These are phyloP conservation scores for Dendrocincla fuliginosa DNA, from an alignment of 2,797 vertebrate genomes.

Conservation along the genomic window DNA sequence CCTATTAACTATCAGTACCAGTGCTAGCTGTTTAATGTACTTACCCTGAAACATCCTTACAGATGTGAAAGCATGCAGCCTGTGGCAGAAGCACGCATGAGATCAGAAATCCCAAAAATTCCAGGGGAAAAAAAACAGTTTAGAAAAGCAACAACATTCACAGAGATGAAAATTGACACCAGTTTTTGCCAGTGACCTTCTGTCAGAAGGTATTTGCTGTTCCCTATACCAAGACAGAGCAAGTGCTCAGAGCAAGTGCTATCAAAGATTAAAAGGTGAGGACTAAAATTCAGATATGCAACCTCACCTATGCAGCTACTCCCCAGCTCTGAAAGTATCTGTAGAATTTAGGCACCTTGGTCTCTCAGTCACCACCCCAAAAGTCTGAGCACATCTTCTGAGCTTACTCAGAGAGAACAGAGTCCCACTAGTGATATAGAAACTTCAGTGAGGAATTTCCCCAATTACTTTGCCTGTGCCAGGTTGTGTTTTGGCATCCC, in stretches of 20 bases:
- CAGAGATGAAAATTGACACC: neutral
- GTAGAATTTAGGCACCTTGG: neutral
- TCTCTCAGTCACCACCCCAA: neutral
- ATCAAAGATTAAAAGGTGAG: neutral
- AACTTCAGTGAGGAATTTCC: neutral
- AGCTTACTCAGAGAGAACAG: neutral
- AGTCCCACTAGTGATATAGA: neutral
- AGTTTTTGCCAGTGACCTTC: neutral
- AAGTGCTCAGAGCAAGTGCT: too few species aligned
- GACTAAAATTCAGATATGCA: neutral
- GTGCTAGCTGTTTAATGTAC: neutral
- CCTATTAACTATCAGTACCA: neutral
- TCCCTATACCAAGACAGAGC: neutral
- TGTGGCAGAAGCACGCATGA: neutral
- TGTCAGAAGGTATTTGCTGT: neutral
- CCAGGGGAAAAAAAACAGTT: fast-evolving
- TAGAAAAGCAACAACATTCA: neutral
- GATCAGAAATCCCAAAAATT: neutral
- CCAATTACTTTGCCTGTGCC: neutral
- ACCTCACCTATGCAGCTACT: neutral
- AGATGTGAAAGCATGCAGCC: fast-evolving
- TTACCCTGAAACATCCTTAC: neutral
- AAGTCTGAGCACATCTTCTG: neutral
- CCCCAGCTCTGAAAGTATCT: neutral
- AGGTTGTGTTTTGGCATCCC: neutral